Percentiles rank a stretch among this genome's conserved stretches.
Evolutionary conservation across 1,140 invertebrate species (phyloP).

Genomic region (Hycleus phaleratus): DNA sequence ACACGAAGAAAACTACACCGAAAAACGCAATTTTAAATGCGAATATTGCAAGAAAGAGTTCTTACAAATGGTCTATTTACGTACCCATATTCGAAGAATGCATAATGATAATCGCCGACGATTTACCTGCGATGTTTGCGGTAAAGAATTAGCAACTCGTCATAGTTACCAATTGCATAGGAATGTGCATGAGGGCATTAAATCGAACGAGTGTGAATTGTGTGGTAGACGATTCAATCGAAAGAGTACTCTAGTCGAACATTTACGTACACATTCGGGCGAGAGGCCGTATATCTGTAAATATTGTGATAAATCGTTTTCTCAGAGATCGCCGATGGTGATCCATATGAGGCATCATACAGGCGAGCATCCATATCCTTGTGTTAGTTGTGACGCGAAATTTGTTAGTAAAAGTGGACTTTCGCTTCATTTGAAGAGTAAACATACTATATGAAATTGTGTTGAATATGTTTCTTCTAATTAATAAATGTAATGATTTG

Average conservation of each 20-base stretch:
- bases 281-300: constrained; percentile 66
- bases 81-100: constrained; percentile 25
- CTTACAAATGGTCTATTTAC: constrained; percentile 26
- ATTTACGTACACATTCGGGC: constrained; percentile 68
- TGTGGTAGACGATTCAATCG: constrained; percentile 28
- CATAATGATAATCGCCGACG: constrained; percentile 22
- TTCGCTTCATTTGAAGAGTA: constrained; percentile 24
- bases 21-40: constrained; percentile 42
- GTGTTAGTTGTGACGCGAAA: constrained; percentile 55
- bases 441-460: constrained; percentile 2
- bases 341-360: constrained; percentile 48
- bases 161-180: constrained; percentile 29
- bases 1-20: background rate
- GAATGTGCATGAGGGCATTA: constrained; percentile 32
- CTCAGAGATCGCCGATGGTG: constrained; percentile 28
- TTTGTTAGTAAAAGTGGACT: constrained; percentile 50
- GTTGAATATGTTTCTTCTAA: too few relatives aligned
- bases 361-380: constrained; percentile 53
- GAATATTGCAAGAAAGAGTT: constrained; percentile 42
- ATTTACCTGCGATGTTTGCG: constrained; percentile 30
- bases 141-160: constrained; percentile 29
- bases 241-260: constrained; percentile 48
- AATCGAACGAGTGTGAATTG: constrained; percentile 32
- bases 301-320: constrained; percentile 56
- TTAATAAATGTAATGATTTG: too few relatives aligned